Evolutionary conservation across 2,113 vertebrate species (phyloP).

Genomic region (Perca fluviatilis): DNA sequence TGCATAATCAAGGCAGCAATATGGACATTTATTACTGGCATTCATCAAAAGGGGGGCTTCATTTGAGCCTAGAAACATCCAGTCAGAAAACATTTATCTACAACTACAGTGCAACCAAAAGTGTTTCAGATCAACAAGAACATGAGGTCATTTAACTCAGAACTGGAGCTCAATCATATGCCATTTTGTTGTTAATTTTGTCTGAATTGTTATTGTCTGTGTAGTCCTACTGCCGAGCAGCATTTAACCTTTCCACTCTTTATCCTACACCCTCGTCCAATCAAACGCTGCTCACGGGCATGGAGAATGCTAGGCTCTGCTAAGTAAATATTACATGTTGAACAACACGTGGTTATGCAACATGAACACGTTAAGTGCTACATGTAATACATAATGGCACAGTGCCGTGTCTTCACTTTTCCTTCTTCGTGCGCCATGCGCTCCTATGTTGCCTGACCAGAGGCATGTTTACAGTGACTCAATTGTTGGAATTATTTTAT

Average conservation of each 20-base stretch:
- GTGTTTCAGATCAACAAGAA: not conserved
- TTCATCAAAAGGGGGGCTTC: too few species aligned
- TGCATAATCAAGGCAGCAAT: not conserved
- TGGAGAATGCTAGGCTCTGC: not conserved
- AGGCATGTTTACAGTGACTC: not conserved
- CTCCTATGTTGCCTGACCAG: not conserved
- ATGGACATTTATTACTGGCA: too few species aligned
- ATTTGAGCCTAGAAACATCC: too few species aligned
- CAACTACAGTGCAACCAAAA: not conserved
- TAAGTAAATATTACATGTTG: conserved; percentile 62
- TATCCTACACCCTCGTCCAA: not conserved
- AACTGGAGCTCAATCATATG: too few species aligned
- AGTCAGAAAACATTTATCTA: not conserved
- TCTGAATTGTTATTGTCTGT: not conserved
- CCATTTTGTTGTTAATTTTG: not conserved
- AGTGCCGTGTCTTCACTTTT: conserved; percentile 16
- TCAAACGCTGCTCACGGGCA: not conserved
- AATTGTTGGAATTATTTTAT: not conserved
- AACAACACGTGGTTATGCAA: conserved; percentile 59
- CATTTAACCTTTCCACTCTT: not conserved
- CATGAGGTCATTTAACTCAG: not conserved
- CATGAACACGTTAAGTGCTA: conserved; percentile 47
- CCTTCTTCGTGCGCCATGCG: not conserved
- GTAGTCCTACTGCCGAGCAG: not conserved
- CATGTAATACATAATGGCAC: conserved; percentile 22